These are phyloP conservation scores for Dascyllus trimaculatus DNA, from an alignment of 2,113 vertebrate genomes.

Conservation along the genomic window DNA sequence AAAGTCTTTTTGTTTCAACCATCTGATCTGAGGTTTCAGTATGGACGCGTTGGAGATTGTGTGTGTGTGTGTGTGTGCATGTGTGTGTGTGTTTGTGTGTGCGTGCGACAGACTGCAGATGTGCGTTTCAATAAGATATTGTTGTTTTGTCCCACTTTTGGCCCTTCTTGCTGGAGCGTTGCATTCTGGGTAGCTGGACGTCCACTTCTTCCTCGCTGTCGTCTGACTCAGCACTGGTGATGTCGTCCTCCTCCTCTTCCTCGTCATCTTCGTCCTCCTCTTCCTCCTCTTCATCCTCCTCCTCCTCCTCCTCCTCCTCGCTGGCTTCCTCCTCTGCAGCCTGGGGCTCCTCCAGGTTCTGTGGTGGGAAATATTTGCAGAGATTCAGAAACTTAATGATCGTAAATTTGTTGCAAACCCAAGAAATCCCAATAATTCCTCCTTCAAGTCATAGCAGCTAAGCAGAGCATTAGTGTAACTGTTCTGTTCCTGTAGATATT, in stretches of 20 bases:
- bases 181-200: slow-evolving; percentile 81
- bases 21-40: slow-evolving; percentile 48
- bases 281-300: slow-evolving; percentile 89
- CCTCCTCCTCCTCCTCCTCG: slow-evolving; percentile 89
- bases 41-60: slow-evolving; percentile 35
- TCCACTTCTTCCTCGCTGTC: slow-evolving; percentile 91
- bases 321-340: slow-evolving; percentile 85
- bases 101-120: slow-evolving; percentile 22
- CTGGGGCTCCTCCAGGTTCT: slow-evolving; percentile 90
- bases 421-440: not conserved
- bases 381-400: not conserved
- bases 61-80: slow-evolving; percentile 16
- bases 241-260: slow-evolving; percentile 89
- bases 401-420: not conserved
- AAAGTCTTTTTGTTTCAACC: slow-evolving; percentile 64
- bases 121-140: slow-evolving; percentile 87
- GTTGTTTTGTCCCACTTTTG: slow-evolving; percentile 93
- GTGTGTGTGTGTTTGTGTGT: slow-evolving; percentile 30
- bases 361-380: slow-evolving; percentile 21
- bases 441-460: not conserved
- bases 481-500: not conserved
- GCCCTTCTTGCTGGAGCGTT: slow-evolving; percentile 85
- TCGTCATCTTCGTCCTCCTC: slow-evolving; percentile 89
- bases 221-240: slow-evolving; percentile 92
- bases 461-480: not conserved